Percentiles rank a stretch among this genome's conserved stretches.
phyloP scores from a whole-genome alignment of 37 sponge, comb jelly and placozoan species.

The Sycon ciliatum region DNA sequence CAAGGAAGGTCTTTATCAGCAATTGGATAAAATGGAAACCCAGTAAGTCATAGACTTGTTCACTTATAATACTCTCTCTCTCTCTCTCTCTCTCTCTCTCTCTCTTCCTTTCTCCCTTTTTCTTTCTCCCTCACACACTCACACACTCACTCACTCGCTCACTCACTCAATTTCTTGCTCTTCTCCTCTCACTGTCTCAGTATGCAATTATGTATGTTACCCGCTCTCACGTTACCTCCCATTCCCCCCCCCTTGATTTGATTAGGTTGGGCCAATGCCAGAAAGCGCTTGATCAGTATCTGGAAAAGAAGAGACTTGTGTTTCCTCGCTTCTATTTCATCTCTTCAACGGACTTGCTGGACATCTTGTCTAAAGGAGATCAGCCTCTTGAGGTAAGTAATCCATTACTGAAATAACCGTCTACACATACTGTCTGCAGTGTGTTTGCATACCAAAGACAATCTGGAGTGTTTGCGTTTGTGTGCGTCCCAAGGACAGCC shows the following conservation, averaged over 20 bases:
- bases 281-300: slow-evolving; percentile 95
- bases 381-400: slow-evolving; percentile 67
- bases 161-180: too few relatives aligned
- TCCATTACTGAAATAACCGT: too few relatives aligned
- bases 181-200: neutral
- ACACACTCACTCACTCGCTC: too few relatives aligned
- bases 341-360: slow-evolving; percentile 90
- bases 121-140: too few relatives aligned
- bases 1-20: slow-evolving; percentile 66
- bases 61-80: too few relatives aligned
- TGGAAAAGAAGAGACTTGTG: slow-evolving; percentile 97
- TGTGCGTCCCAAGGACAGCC: too few relatives aligned
- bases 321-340: slow-evolving; percentile 99
- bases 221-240: neutral
- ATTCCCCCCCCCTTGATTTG: neutral
- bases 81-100: too few relatives aligned
- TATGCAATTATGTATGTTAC: neutral
- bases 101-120: too few relatives aligned
- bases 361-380: slow-evolving; percentile 95
- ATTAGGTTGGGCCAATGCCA: slow-evolving; percentile 80
- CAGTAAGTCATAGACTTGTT: slow-evolving; percentile 34
- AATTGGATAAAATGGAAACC: slow-evolving; percentile 79
- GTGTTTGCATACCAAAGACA: too few relatives aligned
- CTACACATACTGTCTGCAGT: neutral
- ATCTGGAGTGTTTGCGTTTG: neutral